Conservation (phyloP, 2,888 invertebrate species). For the Epinotia ramella region DNA sequence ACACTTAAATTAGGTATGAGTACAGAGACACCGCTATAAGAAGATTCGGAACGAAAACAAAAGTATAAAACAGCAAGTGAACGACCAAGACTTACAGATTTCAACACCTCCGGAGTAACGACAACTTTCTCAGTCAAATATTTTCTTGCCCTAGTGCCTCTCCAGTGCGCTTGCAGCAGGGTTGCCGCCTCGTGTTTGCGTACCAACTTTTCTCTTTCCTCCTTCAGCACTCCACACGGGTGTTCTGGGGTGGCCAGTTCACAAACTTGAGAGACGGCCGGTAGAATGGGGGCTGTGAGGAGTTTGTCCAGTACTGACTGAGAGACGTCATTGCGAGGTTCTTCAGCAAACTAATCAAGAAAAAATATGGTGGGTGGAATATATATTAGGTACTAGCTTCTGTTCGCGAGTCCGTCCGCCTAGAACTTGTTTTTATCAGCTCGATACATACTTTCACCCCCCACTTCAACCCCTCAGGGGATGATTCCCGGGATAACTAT, state of each 20-base stretch:
- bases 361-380: neutral
- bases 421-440: no score
- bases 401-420: no score
- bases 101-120: conserved; percentile 63
- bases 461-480: no score
- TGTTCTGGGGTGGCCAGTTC: conserved; percentile 68
- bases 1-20: no score
- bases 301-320: conserved; percentile 56
- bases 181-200: conserved; percentile 72
- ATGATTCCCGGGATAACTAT: no score
- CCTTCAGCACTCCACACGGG: conserved; percentile 69
- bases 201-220: conserved; percentile 66
- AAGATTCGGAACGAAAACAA: no score
- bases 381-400: neutral
- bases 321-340: neutral
- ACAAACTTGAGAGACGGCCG: conserved; percentile 63
- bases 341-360: neutral
- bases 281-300: conserved; percentile 53
- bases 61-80: neutral
- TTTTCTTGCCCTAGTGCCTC: conserved; percentile 70
- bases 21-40: no score
- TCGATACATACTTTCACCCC: no score
- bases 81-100: conserved; percentile 60
- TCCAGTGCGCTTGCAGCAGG: conserved; percentile 71
- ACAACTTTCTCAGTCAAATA: conserved; percentile 55